Conservation (phyloP, 2,113 vertebrate species). For the Gymnogyps californianus region DNA sequence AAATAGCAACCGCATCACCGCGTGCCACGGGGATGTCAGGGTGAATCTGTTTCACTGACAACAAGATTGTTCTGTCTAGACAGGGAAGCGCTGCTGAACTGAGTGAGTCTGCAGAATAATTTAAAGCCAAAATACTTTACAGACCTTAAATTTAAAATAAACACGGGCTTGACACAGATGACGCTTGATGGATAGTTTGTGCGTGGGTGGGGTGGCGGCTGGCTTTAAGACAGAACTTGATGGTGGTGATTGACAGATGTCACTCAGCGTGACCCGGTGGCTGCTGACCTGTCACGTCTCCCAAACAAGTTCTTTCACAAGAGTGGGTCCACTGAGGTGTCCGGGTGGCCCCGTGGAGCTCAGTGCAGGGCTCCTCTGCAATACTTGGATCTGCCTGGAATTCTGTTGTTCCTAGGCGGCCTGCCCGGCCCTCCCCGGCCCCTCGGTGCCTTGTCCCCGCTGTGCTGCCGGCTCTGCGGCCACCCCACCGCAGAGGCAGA, state of each 20-base stretch:
- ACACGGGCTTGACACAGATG: neutral
- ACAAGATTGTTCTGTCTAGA: slow-evolving; percentile 62
- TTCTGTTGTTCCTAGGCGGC: neutral
- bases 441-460: neutral
- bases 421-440: neutral
- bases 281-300: neutral
- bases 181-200: neutral
- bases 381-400: neutral
- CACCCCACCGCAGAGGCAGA: neutral
- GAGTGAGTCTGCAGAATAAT: slow-evolving; percentile 54
- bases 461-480: neutral
- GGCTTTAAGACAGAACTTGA: neutral
- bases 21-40: slow-evolving; percentile 38
- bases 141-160: neutral
- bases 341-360: neutral
- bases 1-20: slow-evolving; percentile 1
- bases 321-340: fast-evolving
- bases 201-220: neutral
- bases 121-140: slow-evolving; percentile 48
- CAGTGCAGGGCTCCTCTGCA: neutral
- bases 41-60: slow-evolving; percentile 67
- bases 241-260: neutral
- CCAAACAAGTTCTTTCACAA: neutral
- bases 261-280: neutral
- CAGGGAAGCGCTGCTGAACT: slow-evolving; percentile 23